Evolutionary conservation across 2,113 vertebrate species (phyloP), one percentile per base, ranked within the genome.

Genomic region (Rhodinocichla rosea): DNA sequence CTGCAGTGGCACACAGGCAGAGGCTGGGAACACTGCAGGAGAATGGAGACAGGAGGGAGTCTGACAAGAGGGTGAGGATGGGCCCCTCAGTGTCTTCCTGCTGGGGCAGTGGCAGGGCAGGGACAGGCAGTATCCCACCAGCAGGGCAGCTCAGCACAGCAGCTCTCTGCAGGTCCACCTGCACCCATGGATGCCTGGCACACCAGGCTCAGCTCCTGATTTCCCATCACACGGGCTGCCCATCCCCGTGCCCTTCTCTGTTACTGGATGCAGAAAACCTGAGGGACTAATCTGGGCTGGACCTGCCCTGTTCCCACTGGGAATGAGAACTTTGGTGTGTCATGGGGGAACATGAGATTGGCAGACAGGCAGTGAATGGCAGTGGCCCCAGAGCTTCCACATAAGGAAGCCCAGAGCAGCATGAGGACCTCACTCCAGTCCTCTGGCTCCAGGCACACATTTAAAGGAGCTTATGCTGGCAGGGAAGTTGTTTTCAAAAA

Each of bases 1-100:
- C 28, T 55, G 23, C 8, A 2, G 4, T 39, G 59, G 26, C 14
- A 12, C 57, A 10, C 26, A 17, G 77, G 20, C 2, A 2, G 63
- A 71, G 67, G 32, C 74, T 19, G 5, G 39, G 69, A 57, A 26
- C 2, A 0, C 35, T 4, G 5, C 10, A 10, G 68, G 53, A 64
- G 11, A 2, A 0, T 5, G 10, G 57, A 26, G 15, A 26, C 33
- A 32, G 26, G 11, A 59, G 10, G 0, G 1, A 14, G 13, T 22
- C 53, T 60, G 45, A 19, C 1, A 0, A 30, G n/a, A 67, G 37
- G 30, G 18, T 2, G 3, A 65, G 56, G 27, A 62, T 0, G 0
- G 70, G 67, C 53, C 35, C 67, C 52, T 89, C 4, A 1, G 53
- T 23, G 30, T 42, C 42, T n/a, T n/a, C 45, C 28, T 4, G 5